Evolutionary conservation across 2,113 vertebrate genomes (phyloP).

Genomic region (Andinoacara biseriatus): DNA sequence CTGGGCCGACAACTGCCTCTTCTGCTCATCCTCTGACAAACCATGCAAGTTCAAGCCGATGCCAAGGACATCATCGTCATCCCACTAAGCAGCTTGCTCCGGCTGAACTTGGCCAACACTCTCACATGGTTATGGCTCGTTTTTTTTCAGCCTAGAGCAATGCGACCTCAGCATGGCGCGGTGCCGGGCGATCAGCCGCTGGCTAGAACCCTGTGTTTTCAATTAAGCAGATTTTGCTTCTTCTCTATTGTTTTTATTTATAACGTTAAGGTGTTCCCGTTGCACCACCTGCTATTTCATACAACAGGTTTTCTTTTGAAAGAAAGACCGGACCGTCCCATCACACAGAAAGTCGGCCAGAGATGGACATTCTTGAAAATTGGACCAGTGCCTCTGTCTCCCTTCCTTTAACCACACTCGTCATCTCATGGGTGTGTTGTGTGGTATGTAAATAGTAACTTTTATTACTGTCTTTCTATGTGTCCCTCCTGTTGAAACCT

Average conservation of each 20-base stretch:
- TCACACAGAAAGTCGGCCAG: neutral
- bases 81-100: too few relatives aligned
- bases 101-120: too few relatives aligned
- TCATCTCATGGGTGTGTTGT: constrained; percentile 1
- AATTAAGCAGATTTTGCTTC: neutral
- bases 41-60: too few relatives aligned
- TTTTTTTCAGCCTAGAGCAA: too few relatives aligned
- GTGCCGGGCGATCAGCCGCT: too few relatives aligned
- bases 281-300: neutral
- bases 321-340: neutral
- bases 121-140: too few relatives aligned
- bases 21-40: too few relatives aligned
- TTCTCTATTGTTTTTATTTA: neutral
- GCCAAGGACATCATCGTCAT: too few relatives aligned
- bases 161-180: too few relatives aligned
- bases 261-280: neutral
- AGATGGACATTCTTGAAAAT: neutral
- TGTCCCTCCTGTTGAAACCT: neutral
- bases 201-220: too few relatives aligned
- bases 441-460: neutral
- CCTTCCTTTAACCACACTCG: neutral
- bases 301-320: neutral
- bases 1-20: too few relatives aligned
- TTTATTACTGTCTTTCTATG: neutral
- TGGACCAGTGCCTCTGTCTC: neutral